Evolutionary conservation across 2,888 invertebrate genomes (phyloP), one percentile per base, ranked within the genome.

Genomic region (Drosophila melanosoma): DNA sequence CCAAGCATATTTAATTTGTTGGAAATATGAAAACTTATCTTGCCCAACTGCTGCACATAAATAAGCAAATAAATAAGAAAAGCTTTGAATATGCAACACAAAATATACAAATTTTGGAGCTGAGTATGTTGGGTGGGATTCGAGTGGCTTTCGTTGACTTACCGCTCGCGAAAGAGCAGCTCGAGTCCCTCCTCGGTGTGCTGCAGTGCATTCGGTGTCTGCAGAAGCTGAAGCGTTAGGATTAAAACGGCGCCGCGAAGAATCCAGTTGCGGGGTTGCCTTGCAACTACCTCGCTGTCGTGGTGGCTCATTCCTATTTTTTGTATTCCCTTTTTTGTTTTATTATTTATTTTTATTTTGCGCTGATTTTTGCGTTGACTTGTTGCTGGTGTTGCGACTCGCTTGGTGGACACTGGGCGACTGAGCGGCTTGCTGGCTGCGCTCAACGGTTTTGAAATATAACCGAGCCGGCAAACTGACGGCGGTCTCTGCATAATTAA

Each of bases 111-210:
- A 42, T 20, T 42, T 42, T 0, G 11, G 29, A 29, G 29, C 29
- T 38, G 38, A 38, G 3, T 17, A 8, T 38, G 20, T 12, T 12
- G 42, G 20, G 6, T 20, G 42, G 42, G 6, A 42, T 17, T 8
- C 38, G 17, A 38, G 38, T 17, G 8, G 38, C 8, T 8, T 3
- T 2, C 10, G 20, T 15, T 20, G 26, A 63, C 74, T 87, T 89
- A 94, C 94, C 94, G 93, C 79, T 93, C 93, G 48, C 91, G 91
- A 70, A 94, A 94, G 38, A 94, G 89, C 62, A 93, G 75, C 76
- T 94, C 94, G 64, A 94, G 85, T n/a, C 93, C 93, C 70, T 94
- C 93, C 58, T 93, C 93, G 32, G 87, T 83, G 62, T 89, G 88
- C 48, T 91, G 69, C 61, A 86, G 54, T 1, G 82, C 79, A 45